Evolutionary conservation across 2,113 vertebrate genomes (phyloP).

Genomic region (Podocnemis expansa): DNA sequence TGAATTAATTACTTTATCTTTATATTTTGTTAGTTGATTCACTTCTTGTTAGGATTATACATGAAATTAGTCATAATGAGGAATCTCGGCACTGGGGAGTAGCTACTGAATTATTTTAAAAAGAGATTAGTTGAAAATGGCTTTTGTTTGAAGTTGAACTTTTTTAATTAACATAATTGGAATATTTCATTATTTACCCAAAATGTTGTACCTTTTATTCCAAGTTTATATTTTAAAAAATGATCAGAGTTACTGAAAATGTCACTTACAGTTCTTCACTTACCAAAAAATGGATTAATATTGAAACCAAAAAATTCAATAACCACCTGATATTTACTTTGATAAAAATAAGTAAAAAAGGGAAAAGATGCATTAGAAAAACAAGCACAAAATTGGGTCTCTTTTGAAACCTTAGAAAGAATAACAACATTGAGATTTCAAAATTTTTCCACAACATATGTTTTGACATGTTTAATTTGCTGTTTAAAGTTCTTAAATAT

Average conservation of each 20-base stretch:
- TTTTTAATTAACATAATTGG: not conserved
- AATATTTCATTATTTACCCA: not conserved
- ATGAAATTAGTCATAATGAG: not conserved
- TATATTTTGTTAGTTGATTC: not conserved
- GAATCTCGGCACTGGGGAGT: not conserved
- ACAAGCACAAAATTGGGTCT: not conserved
- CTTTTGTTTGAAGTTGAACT: rapidly evolving
- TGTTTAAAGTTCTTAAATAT: not conserved
- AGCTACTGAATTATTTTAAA: not conserved
- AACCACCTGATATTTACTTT: not conserved
- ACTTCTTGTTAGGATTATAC: not conserved
- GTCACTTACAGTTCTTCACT: not conserved
- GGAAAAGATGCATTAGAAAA: not conserved
- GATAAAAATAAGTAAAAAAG: not conserved
- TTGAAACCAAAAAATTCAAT: not conserved
- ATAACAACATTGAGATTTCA: not conserved
- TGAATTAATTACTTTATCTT: not conserved
- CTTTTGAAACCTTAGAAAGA: not conserved
- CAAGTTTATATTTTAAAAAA: not conserved
- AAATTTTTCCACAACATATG: not conserved
- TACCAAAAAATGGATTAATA: not conserved
- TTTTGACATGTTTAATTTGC: not conserved
- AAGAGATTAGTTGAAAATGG: not conserved
- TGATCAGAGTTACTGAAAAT: not conserved
- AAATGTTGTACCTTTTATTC: not conserved